Base-by-base conservation (phyloP, 2,888 invertebrate genomes). In the Dorcus parallelipipedus region DNA sequence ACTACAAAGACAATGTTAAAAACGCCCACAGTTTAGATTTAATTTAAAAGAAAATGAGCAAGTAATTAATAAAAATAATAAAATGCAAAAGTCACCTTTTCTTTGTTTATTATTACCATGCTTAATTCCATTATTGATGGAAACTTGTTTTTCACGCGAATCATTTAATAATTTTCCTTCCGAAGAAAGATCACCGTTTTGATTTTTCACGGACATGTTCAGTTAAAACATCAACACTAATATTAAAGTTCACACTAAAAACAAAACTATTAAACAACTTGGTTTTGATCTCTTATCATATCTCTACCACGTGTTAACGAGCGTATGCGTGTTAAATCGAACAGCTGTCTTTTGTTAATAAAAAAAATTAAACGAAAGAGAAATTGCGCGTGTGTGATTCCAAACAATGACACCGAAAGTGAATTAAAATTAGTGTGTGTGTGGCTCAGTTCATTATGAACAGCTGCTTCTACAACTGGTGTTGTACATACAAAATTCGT, bases 71-170 rank as follows among this genome's bases (percentile, higher is more conserved):
- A 40, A 47, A 38, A 48, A 39, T 14, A 39, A 14, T 49, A 55
- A 26, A 14, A 20, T 20, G 20, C 38, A 33, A 33, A 6, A 33
- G 26, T 33, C 52, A 56, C 56, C 56, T 56, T 51, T 56, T 40
- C 51, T 56, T 56, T 52, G 56, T 56, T 56, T 56, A 52, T 17
- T 23, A 9, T 40, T 17, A 8, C 26, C 39, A 43, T n/a, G 51
- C 9, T 38, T 26, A 48, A 33, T 49, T 50, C 47, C 56, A 47
- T 17, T 56, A 9, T 40, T 40, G 42, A 33, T 52, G 23, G 10
- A 38, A 38, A 23, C 51, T 33, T 47, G 39, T 50, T 38, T 41
- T 45, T 38, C 38, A 47, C 14, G 26, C n/a, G 39, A 33, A 40
- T 52, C 39, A 23, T 52, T 56, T 26, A 56, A 56, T 52, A 52